These are phyloP conservation scores for Oryzias celebensis DNA, from an alignment of 2,113 vertebrate species.

Conservation along the genomic window DNA sequence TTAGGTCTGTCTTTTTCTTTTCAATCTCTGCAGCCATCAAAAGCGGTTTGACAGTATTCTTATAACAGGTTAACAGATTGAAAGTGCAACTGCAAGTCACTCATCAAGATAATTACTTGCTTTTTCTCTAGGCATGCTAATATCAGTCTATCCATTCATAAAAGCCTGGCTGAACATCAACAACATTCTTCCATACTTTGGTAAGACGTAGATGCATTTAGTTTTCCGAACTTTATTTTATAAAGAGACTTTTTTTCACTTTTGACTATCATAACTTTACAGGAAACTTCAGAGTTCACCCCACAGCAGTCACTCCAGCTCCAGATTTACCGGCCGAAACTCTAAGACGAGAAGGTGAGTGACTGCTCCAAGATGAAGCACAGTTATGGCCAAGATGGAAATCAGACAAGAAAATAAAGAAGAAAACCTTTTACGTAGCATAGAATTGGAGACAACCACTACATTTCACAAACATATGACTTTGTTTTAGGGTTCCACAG, in stretches of 20 bases:
- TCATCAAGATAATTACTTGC: slow-evolving; percentile 8
- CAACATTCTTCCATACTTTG: slow-evolving; percentile 75
- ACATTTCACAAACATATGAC: no score
- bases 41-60: neutral
- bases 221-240: neutral
- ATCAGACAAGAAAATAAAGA: no score
- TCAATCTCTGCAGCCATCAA: neutral
- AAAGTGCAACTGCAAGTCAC: neutral
- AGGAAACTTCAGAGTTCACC: slow-evolving; percentile 80
- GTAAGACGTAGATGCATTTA: slow-evolving; percentile 42
- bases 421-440: no score
- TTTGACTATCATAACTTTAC: slow-evolving; percentile 1
- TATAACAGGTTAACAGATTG: neutral
- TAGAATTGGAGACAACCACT: no score
- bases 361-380: neutral
- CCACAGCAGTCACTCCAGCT: slow-evolving; percentile 48
- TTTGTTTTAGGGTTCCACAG: no score
- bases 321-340: slow-evolving; percentile 65
- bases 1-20: neutral
- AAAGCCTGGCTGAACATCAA: slow-evolving; percentile 80
- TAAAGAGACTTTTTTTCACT: neutral
- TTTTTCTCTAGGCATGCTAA: slow-evolving; percentile 73
- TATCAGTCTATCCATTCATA: slow-evolving; percentile 79
- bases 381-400: neutral
- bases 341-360: slow-evolving; percentile 73